phyloP scores from a whole-genome alignment of 2,113 vertebrate species.

The Isurus oxyrinchus region DNA sequence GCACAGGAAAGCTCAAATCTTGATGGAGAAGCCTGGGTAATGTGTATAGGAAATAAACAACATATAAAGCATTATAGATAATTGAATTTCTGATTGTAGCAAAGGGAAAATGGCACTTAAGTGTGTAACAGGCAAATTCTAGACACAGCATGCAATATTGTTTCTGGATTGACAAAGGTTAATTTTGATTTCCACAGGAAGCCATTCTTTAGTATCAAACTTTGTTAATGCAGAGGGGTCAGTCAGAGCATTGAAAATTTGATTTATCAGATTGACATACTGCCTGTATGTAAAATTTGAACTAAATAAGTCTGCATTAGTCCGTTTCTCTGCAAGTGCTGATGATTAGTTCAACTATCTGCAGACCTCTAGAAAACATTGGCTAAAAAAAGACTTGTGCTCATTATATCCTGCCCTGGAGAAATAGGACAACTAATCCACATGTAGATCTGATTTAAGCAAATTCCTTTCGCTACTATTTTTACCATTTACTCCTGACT shows the following conservation, averaged over 20 bases:
- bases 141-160: background rate
- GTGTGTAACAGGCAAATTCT: background rate
- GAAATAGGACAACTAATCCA: constrained; percentile 9
- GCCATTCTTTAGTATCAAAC: background rate
- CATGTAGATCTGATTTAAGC: constrained; percentile 17
- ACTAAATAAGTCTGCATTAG: background rate
- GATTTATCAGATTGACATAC: background rate
- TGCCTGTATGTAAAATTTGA: background rate
- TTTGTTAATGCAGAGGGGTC: background rate
- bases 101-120: background rate
- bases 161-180: background rate
- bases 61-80: no score
- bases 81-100: background rate
- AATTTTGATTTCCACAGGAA: background rate
- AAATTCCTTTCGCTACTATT: constrained; percentile 19
- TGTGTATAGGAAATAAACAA: no score
- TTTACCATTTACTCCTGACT: background rate
- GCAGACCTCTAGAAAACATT: constrained; percentile 2
- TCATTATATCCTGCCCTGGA: background rate
- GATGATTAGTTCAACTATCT: background rate
- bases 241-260: background rate
- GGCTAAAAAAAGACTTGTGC: background rate
- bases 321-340: background rate
- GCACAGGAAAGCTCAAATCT: no score
- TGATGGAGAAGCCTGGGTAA: no score